Base-by-base conservation (phyloP, 2,797 vertebrate genomes). In the Sphenopsis melanotis region DNA sequence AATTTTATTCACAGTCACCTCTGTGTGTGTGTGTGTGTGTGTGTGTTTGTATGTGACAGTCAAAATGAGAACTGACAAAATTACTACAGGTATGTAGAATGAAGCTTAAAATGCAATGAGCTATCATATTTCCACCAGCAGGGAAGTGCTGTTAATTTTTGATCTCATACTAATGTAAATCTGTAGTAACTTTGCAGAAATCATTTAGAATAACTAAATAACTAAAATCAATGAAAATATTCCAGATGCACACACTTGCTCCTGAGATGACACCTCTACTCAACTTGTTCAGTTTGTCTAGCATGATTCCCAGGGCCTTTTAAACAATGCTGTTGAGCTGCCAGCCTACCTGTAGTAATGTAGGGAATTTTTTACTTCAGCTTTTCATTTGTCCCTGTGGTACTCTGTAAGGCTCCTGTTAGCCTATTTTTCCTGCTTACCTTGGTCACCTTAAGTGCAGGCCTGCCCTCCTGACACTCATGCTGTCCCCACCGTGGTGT, bases 401-500 rank as follows among this genome's bases (percentile, higher is more conserved):
- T 29, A 24, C 9, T 56, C 41, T 11, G 2, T 41, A 46, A 71
- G 5, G 2, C 11, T 80, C 56, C 34, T 50, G 7, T 8, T 52
- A 4, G 22, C 6, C 6, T 2, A 10, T 53, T 39, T 81, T 61
- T 57, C 24, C 41, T 84, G 12, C 7, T 15, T 8, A 18, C 1
- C 1, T 4, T 37, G 15, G 3, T 61, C 2, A 4, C 4, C 9
- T 36, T 11, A n/a, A 42, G 23, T 13, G 12, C 39, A 80, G 9
- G 5, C 30, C 9, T 63, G 22, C 3, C 16, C 21, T 76, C 36
- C 6, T 44, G 30, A 34, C 41, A 15, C 7, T 46, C 8, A 29
- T 4, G 1, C 3, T 75, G 15, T 4, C 29, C 2, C 13, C 13
- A 57, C 1, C 3, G 6, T 23, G 16, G 4, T 42, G 26, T 44